A percentile compares a stretch with the other conserved stretches of the same genome.
Conservation (phyloP, 1,140 invertebrate species). For the Bombus fervidus region DNA sequence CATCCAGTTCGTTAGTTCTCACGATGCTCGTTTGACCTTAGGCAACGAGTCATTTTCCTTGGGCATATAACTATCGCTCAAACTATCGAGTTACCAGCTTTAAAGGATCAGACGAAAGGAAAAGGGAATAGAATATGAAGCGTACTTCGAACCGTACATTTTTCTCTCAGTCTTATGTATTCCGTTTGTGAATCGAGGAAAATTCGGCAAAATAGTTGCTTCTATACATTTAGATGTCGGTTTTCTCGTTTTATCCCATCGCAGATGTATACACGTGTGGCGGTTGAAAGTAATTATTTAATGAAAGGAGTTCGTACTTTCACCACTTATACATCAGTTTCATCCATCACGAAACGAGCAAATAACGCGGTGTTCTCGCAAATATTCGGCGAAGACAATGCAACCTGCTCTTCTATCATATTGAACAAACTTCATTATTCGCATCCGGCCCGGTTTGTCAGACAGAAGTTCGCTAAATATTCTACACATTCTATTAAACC, state of each 20-base stretch:
- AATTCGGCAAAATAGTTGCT: not conserved
- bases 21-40: slow-evolving; percentile 9
- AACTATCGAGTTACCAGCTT: slow-evolving; percentile 16
- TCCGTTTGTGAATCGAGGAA: slow-evolving; percentile 29
- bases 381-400: slow-evolving; percentile 12
- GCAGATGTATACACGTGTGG: not conserved
- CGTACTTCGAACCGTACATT: not conserved
- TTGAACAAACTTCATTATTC: slow-evolving; percentile 6
- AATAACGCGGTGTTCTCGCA: not conserved
- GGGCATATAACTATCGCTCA: not conserved
- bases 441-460: not conserved
- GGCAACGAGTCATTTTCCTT: not conserved
- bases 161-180: slow-evolving; percentile 7
- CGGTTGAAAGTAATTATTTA: not conserved
- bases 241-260: not conserved
- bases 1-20: not conserved
- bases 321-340: not conserved
- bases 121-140: slow-evolving; percentile 39
- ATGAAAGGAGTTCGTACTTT: not conserved
- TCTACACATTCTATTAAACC: not conserved
- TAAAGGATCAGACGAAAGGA: not conserved
- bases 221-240: not conserved
- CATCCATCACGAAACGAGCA: not conserved
- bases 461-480: too few relatives aligned
- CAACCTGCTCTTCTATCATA: not conserved